Evolutionary conservation across 2,113 vertebrate genomes (phyloP).

Genomic region (Regulus satrapa): DNA sequence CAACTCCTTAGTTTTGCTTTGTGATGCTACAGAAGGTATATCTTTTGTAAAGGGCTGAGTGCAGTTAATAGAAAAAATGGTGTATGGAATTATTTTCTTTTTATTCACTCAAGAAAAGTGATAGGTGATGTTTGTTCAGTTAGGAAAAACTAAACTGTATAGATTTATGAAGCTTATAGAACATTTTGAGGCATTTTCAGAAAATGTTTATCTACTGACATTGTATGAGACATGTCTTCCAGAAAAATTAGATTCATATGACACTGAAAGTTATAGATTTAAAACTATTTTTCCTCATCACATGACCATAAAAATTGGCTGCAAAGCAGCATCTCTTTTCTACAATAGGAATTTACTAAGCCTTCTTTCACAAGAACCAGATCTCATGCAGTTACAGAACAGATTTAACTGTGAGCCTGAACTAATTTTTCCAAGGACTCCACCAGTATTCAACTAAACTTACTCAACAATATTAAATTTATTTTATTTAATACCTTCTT

Average conservation of each 20-base stretch:
- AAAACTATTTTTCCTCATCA: background rate
- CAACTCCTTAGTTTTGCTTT: background rate
- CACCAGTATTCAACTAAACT: background rate
- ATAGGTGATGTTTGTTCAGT: background rate
- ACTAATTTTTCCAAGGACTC: background rate
- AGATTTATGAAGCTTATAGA: background rate
- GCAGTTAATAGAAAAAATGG: background rate
- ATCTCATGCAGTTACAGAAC: background rate
- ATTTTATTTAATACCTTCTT: background rate
- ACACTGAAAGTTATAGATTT: background rate
- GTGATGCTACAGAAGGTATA: background rate
- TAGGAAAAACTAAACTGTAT: background rate
- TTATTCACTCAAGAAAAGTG: background rate
- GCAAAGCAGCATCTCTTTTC: background rate
- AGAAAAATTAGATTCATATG: background rate
- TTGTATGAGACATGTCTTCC: background rate
- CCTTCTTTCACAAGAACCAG: background rate
- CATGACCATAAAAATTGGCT: background rate
- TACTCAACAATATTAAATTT: background rate
- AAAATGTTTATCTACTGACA: background rate
- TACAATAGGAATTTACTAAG: background rate
- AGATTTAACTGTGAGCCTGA: background rate
- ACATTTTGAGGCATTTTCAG: background rate
- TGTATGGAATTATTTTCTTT: background rate
- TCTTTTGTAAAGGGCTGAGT: background rate